Conservation (phyloP, 2,113 vertebrate genomes). For the Notarius quadriscutis region DNA sequence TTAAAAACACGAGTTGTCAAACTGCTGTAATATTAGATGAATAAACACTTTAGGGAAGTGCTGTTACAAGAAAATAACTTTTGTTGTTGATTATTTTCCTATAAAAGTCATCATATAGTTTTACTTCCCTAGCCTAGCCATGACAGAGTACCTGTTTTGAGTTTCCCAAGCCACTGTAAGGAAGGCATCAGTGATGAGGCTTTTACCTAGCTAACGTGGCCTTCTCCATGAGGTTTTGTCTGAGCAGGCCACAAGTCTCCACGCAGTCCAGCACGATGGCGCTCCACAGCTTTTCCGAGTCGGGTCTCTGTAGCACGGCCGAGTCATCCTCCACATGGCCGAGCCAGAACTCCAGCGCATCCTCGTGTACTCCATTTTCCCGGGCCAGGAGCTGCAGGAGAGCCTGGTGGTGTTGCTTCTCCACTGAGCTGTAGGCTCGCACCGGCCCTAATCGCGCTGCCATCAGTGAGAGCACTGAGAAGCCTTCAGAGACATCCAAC, state of each 20-base stretch:
- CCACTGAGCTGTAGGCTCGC: slow-evolving; percentile 90
- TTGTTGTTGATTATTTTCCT: too few species aligned
- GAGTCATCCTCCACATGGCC: slow-evolving; percentile 85
- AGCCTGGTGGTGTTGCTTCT: slow-evolving; percentile 86
- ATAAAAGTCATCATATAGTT: neutral
- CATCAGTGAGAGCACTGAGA: slow-evolving; percentile 89
- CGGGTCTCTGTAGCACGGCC: slow-evolving; percentile 83
- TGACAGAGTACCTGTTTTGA: neutral
- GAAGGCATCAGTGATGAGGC: neutral
- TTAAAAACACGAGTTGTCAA: too few species aligned
- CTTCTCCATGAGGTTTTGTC: slow-evolving; percentile 97
- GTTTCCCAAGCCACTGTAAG: neutral
- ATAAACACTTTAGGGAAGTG: too few species aligned
- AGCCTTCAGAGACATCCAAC: slow-evolving; percentile 94
- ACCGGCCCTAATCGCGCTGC: slow-evolving; percentile 82
- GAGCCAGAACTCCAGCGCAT: slow-evolving; percentile 89
- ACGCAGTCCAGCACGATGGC: slow-evolving; percentile 94
- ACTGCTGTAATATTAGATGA: too few species aligned
- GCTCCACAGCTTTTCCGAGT: slow-evolving; percentile 90
- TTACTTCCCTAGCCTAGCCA: neutral
- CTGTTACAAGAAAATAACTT: too few species aligned
- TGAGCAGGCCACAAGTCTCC: slow-evolving; percentile 90
- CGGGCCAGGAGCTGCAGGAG: slow-evolving; percentile 79
- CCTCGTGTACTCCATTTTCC: slow-evolving; percentile 77
- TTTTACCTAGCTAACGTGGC: slow-evolving; percentile 77